These are phyloP conservation scores for Drosophila nikananu DNA, from an alignment of 1,140 invertebrate genomes.

Conservation along the genomic window DNA sequence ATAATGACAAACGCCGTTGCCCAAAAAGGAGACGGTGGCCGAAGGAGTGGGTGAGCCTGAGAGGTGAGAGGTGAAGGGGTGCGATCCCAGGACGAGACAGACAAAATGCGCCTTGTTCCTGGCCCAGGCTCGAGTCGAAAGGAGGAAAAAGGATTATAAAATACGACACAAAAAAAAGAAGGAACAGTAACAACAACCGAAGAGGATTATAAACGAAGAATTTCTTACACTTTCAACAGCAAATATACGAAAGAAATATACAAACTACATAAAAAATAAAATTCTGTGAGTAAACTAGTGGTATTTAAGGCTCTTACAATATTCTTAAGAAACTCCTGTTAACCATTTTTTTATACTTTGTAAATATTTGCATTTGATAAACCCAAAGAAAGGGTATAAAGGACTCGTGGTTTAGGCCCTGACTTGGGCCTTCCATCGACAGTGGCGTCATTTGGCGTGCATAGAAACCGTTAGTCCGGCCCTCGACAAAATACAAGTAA, in stretches of 20 bases:
- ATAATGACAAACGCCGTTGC: conserved; percentile 74
- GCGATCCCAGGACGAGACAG: conserved; percentile 36
- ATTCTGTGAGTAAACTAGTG: neutral
- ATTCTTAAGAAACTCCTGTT: neutral
- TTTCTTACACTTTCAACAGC: neutral
- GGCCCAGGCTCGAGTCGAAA: conserved; percentile 23
- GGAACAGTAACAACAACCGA: neutral
- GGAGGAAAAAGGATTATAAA: conserved; percentile 52
- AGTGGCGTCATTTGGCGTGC: conserved; percentile 77
- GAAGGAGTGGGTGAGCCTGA: neutral
- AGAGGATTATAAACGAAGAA: neutral
- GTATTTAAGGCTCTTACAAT: neutral
- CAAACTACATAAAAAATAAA: neutral
- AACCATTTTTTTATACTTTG: neutral
- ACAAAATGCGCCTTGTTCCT: conserved; percentile 49
- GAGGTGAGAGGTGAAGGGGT: too few species aligned
- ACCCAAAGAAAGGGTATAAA: neutral
- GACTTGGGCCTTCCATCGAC: conserved; percentile 34
- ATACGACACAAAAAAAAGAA: conserved; percentile 43
- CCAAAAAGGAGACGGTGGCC: conserved; percentile 1
- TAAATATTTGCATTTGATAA: neutral
- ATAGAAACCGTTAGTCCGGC: conserved; percentile 74
- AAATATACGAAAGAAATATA: too few species aligned
- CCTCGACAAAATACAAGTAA: conserved; percentile 44
- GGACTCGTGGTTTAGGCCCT: neutral